Evolutionary conservation across 1,140 invertebrate species (phyloP), one percentile per base, ranked within the genome.

Genomic region (Grapholita molesta): DNA sequence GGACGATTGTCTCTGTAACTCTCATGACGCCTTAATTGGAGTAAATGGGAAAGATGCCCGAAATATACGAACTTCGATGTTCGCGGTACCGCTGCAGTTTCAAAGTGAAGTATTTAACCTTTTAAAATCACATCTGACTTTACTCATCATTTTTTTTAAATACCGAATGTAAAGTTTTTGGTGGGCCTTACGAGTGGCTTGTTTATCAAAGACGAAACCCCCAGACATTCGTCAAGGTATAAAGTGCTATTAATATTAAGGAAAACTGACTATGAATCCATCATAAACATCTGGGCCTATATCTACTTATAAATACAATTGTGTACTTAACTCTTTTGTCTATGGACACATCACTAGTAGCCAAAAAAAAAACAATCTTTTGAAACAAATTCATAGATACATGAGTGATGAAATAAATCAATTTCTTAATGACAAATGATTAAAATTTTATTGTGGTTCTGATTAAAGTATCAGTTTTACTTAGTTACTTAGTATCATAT

Each of bases 201-300:
- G 11, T 35, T 35, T 12, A 9, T 12, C 11, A 35, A 35, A 3
- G 33, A 35, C 11, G n/a, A 12, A 3, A 42, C 38, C n/a, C 33
- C n/a, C 3, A n/a, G n/a, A 42, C n/a, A 42, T 42, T n/a, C 15
- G 5, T n/a, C n/a, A 42, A 42, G 5, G 38, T 48, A 6, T 48
- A 48, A 48, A 48, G 42, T 61, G 55, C 55, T 61, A 32, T 6
- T 61, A 61, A 28, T 61, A 15, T 28, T 61, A 61, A 61, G 55
- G 30, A 28, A 28, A 28, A 28, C 24, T 30, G 35, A 38, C 35
- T 38, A 15, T 38, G 5, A 3, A 38, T 38, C 5, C 1, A 9
- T 11, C n/a, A 18, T 18, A 18, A 18, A 18, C n/a, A n/a, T 15
- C 15, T 48, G 7, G 38, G 15, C 15, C 38, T 48, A 12, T n/a